Base-by-base conservation (phyloP, 1,140 invertebrate species). In the Caenorhabditis briggsae region DNA sequence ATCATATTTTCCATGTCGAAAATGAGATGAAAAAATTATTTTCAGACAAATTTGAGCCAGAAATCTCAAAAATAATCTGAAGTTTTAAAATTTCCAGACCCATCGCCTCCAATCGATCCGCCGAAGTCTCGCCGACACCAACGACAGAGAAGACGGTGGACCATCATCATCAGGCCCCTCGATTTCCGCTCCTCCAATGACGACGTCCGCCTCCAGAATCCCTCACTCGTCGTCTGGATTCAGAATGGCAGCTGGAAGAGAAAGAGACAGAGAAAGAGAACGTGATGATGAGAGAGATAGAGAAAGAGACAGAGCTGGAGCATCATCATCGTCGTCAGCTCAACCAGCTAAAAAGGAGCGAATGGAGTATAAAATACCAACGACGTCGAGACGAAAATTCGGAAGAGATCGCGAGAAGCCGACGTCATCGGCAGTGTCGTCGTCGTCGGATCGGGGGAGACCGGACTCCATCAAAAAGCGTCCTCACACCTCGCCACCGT, bases 91-190 rank as follows among this genome's bases (percentile, higher is more conserved):
- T 25, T 56, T 86, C 25, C 33, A 87, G 82, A 70, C 65, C 5
- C 86, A 55, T 12, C 74, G 83, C 6, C 48, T 87, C 14, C 86
- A 87, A 82, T 78, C 64, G 16, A 64, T 84, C 5, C 58, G 86
- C 18, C 50, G 86, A 48, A 48, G 59, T 20, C 65, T 87, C 18
- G 83, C 87, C 18, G 86, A 87, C 11, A 82, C 85, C 0, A 46
- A 18, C 43, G 74, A 83, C n/a, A 6, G 74, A 20, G 16, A 5
- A 23, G 83, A 85, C 18, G 64, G n/a, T 11, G 41, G 20, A 59
- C 25, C 33, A 12, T 61, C 50, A 5, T 55, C 59, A 9, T 33
- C 48, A 3, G 23, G 59, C 3, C 64, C 58, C 2, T 65, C 50
- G 20, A 70, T 55, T 18, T 74, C 64, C 2, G 50, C 83, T 1